These are phyloP conservation scores for Lycia hirtaria DNA, from an alignment of 2,888 invertebrate genomes.

Conservation along the genomic window DNA sequence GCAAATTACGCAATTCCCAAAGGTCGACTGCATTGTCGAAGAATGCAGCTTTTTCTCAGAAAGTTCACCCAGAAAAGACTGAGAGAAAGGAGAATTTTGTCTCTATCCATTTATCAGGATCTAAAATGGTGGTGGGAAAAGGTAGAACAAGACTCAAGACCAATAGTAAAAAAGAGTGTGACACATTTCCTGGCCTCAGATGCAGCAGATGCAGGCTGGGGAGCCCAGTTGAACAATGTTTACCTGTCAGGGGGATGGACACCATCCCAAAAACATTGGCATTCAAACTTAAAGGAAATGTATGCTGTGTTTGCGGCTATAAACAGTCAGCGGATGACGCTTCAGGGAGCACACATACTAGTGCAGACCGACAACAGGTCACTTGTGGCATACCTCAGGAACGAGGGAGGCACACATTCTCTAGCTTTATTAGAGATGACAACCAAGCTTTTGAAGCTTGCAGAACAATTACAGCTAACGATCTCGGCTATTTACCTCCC, in stretches of 20 bases:
- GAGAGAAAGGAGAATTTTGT: neutral
- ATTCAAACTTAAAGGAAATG: neutral
- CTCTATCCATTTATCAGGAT: neutral
- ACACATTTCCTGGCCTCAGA: neutral
- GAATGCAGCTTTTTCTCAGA: neutral
- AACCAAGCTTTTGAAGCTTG: neutral
- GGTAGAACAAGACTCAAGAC: neutral
- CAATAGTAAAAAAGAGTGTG: neutral
- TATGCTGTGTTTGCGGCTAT: neutral
- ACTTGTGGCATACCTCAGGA: too few relatives aligned
- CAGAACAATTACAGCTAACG: neutral
- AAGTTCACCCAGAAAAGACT: neutral
- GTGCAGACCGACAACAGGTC: neutral
- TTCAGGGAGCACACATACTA: neutral
- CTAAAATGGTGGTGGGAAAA: neutral
- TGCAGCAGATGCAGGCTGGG: neutral
- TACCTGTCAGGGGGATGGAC: neutral
- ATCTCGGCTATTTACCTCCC: too few relatives aligned
- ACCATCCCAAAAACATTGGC: neutral
- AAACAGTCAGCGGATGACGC: neutral
- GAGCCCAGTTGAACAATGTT: neutral
- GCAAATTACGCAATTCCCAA: neutral
- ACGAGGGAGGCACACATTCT: neutral
- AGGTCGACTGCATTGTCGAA: neutral
- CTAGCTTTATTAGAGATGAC: neutral